Base-by-base conservation (phyloP, 1,140 invertebrate species). In the Aphidius gifuensis region DNA sequence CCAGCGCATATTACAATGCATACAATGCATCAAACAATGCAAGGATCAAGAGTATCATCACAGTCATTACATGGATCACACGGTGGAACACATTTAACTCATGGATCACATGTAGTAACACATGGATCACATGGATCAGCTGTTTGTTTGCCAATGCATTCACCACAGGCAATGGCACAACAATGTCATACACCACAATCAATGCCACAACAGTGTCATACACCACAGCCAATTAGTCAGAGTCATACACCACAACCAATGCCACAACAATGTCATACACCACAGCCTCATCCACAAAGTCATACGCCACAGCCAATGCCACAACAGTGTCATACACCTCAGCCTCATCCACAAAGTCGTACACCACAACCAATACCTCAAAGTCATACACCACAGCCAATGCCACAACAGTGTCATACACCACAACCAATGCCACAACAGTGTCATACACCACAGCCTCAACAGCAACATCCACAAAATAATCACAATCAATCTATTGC, bases 361-460 rank as follows among this genome's bases (percentile, higher is more conserved):
- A 74, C 68, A 3, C 69, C 68, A 2, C 72, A 72, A 11, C 71
- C 65, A 23, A 58, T 66, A 9, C 63, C 68, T 2, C 70, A 71
- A 43, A 62, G 66, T 43, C 69, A 73, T n/a, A 70, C 69, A 8
- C 68, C 71, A 5, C 71, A 74, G 11, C 61, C 62, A 9, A 64
- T 66, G 43, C 65, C 82, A 71, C 76, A 83, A 74, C 58, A 71
- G 62, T 57, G 71, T 56, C 74, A 74, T 4, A 80, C 77, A 62
- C 72, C 84, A 70, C 76, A 84, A 73, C 71, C 85, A 73, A 78
- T 85, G 56, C 78, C 75, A 9, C 80, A 80, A 57, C 71, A n/a
- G n/a, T n/a, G 76, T 50, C 82, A 80, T 43, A 76, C 77, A 65
- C 79, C 57, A 73, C 82, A 64, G 68, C 70, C 70, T 5, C 72